Evolutionary conservation across 2,888 invertebrate genomes (phyloP).

Genomic region (Trichogramma dendrolimi): DNA sequence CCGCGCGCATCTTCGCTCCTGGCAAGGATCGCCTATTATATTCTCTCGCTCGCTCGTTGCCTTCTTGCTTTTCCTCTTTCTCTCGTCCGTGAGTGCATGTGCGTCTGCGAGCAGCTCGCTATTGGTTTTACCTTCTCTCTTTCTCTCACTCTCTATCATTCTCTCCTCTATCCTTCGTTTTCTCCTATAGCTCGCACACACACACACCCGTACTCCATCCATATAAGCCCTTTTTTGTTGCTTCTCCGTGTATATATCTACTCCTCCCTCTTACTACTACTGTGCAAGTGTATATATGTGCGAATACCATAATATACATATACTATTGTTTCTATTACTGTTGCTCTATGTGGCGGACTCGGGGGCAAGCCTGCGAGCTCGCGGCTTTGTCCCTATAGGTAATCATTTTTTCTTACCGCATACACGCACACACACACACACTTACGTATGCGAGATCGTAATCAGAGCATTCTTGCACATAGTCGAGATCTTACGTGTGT

Average conservation of each 20-base stretch:
- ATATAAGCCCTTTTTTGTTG: not conserved
- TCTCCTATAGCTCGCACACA: slow-evolving; percentile 12
- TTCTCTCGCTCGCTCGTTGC: not conserved
- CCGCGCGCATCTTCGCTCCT: slow-evolving; percentile 1
- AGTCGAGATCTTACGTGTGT: too few species aligned
- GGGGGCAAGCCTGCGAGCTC: too few species aligned
- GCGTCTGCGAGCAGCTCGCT: not conserved
- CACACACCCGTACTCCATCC: not conserved
- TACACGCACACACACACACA: too few species aligned
- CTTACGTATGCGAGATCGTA: slow-evolving; percentile 10
- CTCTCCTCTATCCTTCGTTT: slow-evolving; percentile 14
- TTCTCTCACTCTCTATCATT: slow-evolving; percentile 24
- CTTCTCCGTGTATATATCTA: slow-evolving; percentile 13
- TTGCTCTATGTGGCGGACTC: too few species aligned
- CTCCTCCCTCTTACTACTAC: not conserved
- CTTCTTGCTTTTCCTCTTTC: slow-evolving; percentile 15
- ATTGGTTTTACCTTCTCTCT: slow-evolving; percentile 24
- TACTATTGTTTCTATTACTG: too few species aligned
- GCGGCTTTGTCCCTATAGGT: too few species aligned
- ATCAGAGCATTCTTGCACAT: slow-evolving; percentile 24
- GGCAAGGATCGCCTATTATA: slow-evolving; percentile 28
- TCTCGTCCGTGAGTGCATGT: not conserved
- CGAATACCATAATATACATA: too few species aligned
- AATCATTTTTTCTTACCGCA: too few species aligned
- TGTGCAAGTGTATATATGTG: too few species aligned